phyloP scores from a whole-genome alignment of 2,888 invertebrate species.

The Serripes groenlandicus region DNA sequence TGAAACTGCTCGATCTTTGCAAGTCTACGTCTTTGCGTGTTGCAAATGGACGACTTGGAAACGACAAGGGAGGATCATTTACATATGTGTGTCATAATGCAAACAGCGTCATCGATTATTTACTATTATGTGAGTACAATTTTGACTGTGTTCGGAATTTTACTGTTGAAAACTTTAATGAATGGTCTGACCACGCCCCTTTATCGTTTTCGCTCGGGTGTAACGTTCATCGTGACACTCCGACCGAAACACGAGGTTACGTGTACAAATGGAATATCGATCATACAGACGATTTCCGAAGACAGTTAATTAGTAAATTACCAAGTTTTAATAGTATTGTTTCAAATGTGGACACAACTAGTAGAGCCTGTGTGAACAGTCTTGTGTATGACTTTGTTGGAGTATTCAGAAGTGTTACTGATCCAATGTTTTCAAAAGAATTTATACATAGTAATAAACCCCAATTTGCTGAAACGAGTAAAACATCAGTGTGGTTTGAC shows the following conservation, averaged over 20 bases:
- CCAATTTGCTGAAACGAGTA: background rate
- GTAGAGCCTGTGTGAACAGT: background rate
- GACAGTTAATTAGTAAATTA: background rate
- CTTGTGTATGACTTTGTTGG: background rate
- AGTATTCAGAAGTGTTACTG: background rate
- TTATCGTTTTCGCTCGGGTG: slow-evolving; percentile 10
- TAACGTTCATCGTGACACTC: background rate
- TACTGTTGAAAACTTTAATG: background rate
- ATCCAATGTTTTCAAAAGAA: background rate
- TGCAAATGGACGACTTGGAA: background rate
- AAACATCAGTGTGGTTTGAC: background rate
- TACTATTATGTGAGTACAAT: background rate
- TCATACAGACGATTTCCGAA: background rate
- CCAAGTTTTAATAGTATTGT: background rate
- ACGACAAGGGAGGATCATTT: background rate
- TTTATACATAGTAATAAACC: background rate
- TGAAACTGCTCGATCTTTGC: slow-evolving; percentile 12
- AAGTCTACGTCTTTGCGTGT: slow-evolving; percentile 5
- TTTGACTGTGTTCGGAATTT: background rate
- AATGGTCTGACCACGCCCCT: slow-evolving; percentile 12
- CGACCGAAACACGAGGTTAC: background rate
- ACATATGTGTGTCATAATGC: background rate
- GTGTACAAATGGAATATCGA: background rate
- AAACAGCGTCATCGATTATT: background rate
- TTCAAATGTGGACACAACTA: background rate